Conservation (phyloP, 2,888 invertebrate species). For the Rapana venosa region DNA sequence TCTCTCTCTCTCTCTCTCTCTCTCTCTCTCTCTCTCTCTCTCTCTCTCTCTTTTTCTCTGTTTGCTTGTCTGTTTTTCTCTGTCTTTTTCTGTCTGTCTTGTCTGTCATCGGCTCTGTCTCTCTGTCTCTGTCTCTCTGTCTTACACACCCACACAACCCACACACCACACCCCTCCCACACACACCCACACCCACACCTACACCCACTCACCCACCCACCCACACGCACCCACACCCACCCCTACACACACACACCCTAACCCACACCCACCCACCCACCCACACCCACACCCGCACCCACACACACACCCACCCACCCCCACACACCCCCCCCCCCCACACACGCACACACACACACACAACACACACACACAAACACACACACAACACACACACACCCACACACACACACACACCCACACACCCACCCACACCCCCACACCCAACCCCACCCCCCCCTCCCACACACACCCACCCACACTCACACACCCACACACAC, state of each 20-base stretch:
- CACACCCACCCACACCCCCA: neutral
- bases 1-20: too few relatives aligned
- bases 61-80: too few relatives aligned
- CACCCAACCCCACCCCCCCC: neutral
- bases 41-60: too few relatives aligned
- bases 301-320: neutral
- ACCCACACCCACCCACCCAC: neutral
- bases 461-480: neutral
- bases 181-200: neutral
- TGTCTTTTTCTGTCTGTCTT: too few relatives aligned
- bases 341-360: neutral
- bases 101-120: neutral
- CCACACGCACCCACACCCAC: neutral
- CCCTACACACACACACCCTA: neutral
- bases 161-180: too few relatives aligned
- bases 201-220: neutral
- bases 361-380: neutral
- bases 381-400: neutral
- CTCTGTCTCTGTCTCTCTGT: neutral
- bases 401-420: constrained; percentile 1
- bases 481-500: too few relatives aligned
- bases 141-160: too few relatives aligned
- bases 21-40: too few relatives aligned
- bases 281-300: neutral
- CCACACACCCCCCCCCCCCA: too few relatives aligned